Percentiles rank a stretch among this genome's conserved stretches.
These are phyloP conservation scores for Zootermopsis nevadensis DNA, from an alignment of 2,888 invertebrate genomes.

Conservation along the genomic window DNA sequence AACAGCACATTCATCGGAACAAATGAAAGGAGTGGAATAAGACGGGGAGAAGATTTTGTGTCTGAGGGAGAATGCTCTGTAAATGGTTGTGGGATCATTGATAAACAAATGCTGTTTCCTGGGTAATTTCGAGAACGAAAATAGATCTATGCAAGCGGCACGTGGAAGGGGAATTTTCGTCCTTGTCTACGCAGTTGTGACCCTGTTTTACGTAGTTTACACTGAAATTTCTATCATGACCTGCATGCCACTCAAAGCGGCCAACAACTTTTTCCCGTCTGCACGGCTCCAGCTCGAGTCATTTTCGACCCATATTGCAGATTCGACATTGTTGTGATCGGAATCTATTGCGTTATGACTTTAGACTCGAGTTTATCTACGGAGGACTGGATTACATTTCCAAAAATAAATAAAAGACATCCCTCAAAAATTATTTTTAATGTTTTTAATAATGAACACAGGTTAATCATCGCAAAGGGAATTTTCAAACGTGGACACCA, in stretches of 20 bases:
- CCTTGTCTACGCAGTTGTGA: not conserved
- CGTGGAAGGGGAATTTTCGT: slow-evolving; percentile 1
- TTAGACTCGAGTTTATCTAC: too few relatives aligned
- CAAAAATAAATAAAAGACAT: too few relatives aligned
- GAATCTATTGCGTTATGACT: not conserved
- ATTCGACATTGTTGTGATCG: slow-evolving; percentile 5
- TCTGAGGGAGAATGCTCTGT: not conserved
- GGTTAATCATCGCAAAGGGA: too few relatives aligned
- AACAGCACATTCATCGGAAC: not conserved
- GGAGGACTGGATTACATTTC: too few relatives aligned
- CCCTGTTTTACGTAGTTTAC: slow-evolving; percentile 16
- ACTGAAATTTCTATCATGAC: slow-evolving; percentile 24
- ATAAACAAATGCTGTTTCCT: not conserved
- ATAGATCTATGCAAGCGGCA: not conserved
- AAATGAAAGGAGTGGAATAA: not conserved
- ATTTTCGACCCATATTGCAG: slow-evolving; percentile 2
- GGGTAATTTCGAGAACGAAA: not conserved
- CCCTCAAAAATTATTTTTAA: too few relatives aligned
- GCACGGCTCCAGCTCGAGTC: slow-evolving; percentile 2
- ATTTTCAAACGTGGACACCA: too few relatives aligned
- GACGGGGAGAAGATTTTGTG: not conserved
- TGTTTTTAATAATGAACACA: too few relatives aligned
- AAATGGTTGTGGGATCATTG: not conserved
- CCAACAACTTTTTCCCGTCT: slow-evolving; percentile 27
- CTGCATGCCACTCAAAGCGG: slow-evolving; percentile 27